Base-by-base conservation (phyloP, 1,140 invertebrate genomes). In the Myzus persicae region DNA sequence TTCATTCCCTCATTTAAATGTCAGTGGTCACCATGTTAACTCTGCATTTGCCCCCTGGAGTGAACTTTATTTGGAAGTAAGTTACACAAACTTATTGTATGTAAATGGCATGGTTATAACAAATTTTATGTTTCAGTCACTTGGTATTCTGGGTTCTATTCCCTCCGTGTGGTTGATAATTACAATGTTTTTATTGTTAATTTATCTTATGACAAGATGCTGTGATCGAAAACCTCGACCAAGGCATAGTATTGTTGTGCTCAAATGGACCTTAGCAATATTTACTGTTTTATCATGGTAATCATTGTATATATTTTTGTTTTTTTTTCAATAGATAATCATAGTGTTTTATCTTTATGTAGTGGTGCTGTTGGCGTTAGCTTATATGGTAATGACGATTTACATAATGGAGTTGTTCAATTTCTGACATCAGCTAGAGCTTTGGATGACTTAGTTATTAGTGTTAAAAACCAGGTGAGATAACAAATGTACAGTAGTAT, bases 361-460 rank as follows among this genome's bases (percentile, higher is more conserved):
- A 96, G 96, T 94, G 95, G 94, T 93, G 95, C 96, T 11, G 94
- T 96, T 84, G 96, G 95, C 90, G 96, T 97, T 93, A 98, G 98
- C 89, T 96, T 99, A 44, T 99, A 98, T 96, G 98, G 98, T 76
- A 99, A 99, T 95, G 98, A 99, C 95, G 98, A 98, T 95, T 96
- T 98, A 51, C 98, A 99, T 96, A 98, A 98, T 95, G 98, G 98
- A 22, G 95, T 99, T 94, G 96, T 97, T 92, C 97, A 97, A 95
- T 96, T 98, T 93, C 96, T 98, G 93, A 96, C 97, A 87, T 97
- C 98, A 24, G 97, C 97, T 24, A 96, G 96, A 94, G 97, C 97
- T 94, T 97, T 98, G 93, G 97, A 98, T 94, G 96, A 96, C 42
- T 96, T 97, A 94, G 96, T 98, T 84, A 96, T 96, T 93, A 96